Evolutionary conservation across 64 coral and sea anemone genomes (phyloP), one percentile per base, ranked within the genome.

Genomic region (Anthopleura sola): DNA sequence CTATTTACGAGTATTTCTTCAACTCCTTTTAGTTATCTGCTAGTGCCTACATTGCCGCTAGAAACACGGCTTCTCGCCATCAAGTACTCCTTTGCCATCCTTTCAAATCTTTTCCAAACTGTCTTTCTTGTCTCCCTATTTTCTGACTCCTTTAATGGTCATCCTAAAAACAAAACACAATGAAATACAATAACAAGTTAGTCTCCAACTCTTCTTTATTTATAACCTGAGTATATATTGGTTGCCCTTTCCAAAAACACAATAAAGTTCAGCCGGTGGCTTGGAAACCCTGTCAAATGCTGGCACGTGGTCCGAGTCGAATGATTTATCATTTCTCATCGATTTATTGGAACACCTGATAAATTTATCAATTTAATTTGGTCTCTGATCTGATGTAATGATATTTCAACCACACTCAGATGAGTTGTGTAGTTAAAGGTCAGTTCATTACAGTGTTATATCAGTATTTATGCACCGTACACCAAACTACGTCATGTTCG

Each of bases 401-500:
- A 34, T 71, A 16, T 71, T 71, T 71, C 66, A 32, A 71, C 58
- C 58, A 62, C 58, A 23, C 66, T 71, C 26, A 32, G 28, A 71
- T 34, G n/a, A 66, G 10, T 23, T 31, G 0, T 66, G 60, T 28
- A 66, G 60, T n/a, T 26, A 66, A 71, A 71, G 66, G 66, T 71
- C 29, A 71, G 29, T 71, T 32, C 66, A 62, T 71, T 34, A 71
- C 5, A 28, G 66, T 33, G 29, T 71, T 71, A 34, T 34, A 34
- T 71, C 66, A 71, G 66, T 71, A 32, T 71, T 71, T 32, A 71
- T 34, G 66, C 66, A 71, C 26, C 29, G 66, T 71, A 71, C 66
- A 33, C 9, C 0, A 32, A 33, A 13, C 31, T 32, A 71, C 66
- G 31, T 71, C 66, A 34, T 32, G 12, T 71, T 32, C 28, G 28